Conservation (phyloP, 1,140 invertebrate genomes). For the Agrypnia vestita region DNA sequence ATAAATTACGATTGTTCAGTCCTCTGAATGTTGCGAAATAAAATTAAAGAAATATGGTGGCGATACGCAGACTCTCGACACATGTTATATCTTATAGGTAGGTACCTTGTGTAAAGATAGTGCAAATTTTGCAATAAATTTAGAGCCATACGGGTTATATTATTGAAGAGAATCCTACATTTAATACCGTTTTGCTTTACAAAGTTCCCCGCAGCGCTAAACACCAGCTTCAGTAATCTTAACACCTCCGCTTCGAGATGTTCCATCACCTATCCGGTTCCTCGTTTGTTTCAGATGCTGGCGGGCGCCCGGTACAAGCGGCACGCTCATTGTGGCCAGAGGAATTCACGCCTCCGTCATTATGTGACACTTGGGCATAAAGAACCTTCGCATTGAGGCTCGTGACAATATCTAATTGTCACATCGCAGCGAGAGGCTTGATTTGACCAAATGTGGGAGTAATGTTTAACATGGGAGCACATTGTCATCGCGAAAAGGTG, state of each 20-base stretch:
- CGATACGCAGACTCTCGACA: not conserved
- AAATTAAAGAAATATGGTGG: constrained; percentile 14
- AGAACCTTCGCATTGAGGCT: constrained; percentile 38
- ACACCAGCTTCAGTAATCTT: constrained; percentile 42
- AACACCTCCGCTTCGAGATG: constrained; percentile 43
- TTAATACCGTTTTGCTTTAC: constrained; percentile 44
- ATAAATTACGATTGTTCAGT: not conserved
- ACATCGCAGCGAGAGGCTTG: constrained; percentile 57
- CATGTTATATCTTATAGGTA: too few species aligned
- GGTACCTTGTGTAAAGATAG: not conserved
- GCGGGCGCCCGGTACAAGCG: not conserved
- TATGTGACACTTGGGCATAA: constrained; percentile 35
- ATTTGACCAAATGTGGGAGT: constrained; percentile 59
- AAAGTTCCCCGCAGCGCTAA: constrained; percentile 37
- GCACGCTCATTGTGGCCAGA: constrained; percentile 18
- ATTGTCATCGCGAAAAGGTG: constrained; percentile 48
- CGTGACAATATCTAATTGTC: constrained; percentile 57
- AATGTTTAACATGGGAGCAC: constrained; percentile 58
- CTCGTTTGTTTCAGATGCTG: constrained; percentile 42
- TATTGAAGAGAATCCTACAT: constrained; percentile 21
- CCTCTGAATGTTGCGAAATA: not conserved
- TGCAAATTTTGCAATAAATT: constrained; percentile 27
- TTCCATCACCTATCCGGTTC: not conserved
- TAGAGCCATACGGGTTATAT: constrained; percentile 15
- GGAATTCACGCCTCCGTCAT: constrained; percentile 53